Percentiles rank a stretch among this genome's conserved stretches.
Conservation (phyloP, 2,113 vertebrate species). For the Pachycephala philippinensis region DNA sequence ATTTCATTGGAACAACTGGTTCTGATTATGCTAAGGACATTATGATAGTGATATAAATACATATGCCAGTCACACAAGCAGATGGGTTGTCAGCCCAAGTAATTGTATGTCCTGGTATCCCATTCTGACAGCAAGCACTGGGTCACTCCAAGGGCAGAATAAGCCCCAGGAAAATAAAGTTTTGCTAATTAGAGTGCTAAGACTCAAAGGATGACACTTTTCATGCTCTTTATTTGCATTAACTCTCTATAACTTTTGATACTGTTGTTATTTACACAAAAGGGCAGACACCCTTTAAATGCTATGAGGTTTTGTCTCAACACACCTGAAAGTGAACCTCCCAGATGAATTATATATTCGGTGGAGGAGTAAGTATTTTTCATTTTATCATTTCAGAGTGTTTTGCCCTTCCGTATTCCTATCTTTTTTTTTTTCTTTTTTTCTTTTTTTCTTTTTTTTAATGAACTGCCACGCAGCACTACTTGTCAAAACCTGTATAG, state of each 20-base stretch:
- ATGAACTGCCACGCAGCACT: background rate
- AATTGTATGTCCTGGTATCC: rapidly evolving
- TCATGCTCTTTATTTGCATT: background rate
- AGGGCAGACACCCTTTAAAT: background rate
- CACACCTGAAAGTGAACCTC: background rate
- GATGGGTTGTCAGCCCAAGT: background rate
- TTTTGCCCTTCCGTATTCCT: background rate
- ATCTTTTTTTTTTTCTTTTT: too few species aligned
- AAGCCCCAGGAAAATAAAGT: background rate
- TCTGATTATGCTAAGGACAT: background rate
- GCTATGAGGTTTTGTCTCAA: background rate
- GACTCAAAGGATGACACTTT: background rate
- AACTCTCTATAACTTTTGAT: background rate
- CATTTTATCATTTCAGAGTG: background rate
- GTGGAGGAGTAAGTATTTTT: background rate
- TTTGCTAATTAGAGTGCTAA: background rate
- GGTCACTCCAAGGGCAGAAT: background rate
- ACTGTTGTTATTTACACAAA: background rate
- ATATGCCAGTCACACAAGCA: background rate
- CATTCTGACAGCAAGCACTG: background rate
- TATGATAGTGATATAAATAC: background rate
- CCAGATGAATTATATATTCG: background rate
- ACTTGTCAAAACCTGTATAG: background rate
- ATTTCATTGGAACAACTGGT: background rate
- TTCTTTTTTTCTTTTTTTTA: background rate